Evolutionary conservation across 2,888 invertebrate genomes (phyloP), one percentile per base, ranked within the genome.

Genomic region (Archips crataeganus): DNA sequence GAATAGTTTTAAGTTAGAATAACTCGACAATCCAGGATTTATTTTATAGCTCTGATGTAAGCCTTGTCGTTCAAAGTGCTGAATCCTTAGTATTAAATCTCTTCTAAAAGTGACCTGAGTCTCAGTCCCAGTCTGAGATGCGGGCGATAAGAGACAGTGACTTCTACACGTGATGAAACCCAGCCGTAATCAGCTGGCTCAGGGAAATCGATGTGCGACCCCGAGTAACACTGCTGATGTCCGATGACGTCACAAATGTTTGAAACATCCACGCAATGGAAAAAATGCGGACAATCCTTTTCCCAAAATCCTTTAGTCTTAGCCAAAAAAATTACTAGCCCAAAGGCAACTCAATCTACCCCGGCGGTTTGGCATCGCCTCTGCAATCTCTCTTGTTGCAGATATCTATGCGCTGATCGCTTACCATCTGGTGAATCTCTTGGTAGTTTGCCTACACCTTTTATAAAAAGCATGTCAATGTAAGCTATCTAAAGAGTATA

Each of bases 151-250:
- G 79, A 76, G 74, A 62, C 69, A 71, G 70, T 76, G 67, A 73
- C 77, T 75, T 75, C 77, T 75, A 74, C 78, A 79, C 78, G 79
- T 81, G 80, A 82, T 82, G 81, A 79, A 79, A 80, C 76, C 66
- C 78, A 74, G 75, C 80, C 77, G 78, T 81, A 82, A 83, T 84
- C 82, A 79, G 81, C 77, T 79, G 77, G 79, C 76, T 78, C 76
- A 77, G 77, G 79, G 78, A 80, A 82, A 84, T 85, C 81, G 80
- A 82, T 82, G 76, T 75, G 71, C 74, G 75, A 77, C 73, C 79
- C 78, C 77, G 76, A 82, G 77, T 77, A 75, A 75, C 75, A 36
- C 64, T 49, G 76, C 74, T 83, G 81, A 81, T 82, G 79, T 76
- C 77, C 79, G 75, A 70, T 75, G 76, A 81, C 80, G 79, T 79